phyloP scores from a whole-genome alignment of 2,888 invertebrate genomes.

The Horisme vitalbata region DNA sequence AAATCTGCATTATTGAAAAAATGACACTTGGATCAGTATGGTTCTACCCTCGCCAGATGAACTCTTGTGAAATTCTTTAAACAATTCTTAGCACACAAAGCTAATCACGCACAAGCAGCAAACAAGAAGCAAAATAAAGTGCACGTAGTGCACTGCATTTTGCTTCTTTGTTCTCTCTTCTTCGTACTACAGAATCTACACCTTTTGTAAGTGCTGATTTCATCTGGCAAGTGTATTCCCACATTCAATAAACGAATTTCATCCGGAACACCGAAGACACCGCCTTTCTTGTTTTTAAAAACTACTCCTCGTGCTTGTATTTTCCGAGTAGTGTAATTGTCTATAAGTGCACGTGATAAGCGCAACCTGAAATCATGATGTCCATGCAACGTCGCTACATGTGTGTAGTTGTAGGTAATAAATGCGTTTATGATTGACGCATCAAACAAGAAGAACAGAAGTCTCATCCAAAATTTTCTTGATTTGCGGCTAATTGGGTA shows the following conservation, averaged over 20 bases:
- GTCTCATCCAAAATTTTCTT: slow-evolving; percentile 41
- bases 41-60: too few species aligned
- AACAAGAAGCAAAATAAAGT: too few species aligned
- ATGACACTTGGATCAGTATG: too few species aligned
- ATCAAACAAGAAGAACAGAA: slow-evolving; percentile 38
- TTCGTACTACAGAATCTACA: too few species aligned
- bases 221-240: too few species aligned
- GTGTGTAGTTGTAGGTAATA: slow-evolving; percentile 31
- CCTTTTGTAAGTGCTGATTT: too few species aligned
- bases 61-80: not conserved
- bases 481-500: slow-evolving; percentile 41
- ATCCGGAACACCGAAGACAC: not conserved
- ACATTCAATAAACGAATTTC: too few species aligned
- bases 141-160: too few species aligned
- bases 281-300: not conserved
- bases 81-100: too few species aligned
- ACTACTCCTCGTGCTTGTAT: not conserved
- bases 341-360: not conserved
- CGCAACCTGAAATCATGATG: not conserved
- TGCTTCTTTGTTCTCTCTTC: too few species aligned
- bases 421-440: slow-evolving; percentile 29
- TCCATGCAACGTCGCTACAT: not conserved
- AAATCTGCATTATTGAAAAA: too few species aligned
- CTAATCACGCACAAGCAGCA: too few species aligned
- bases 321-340: not conserved